A percentile compares a stretch with the other conserved stretches of the same genome.
These are phyloP conservation scores for Megatriorchis doriae DNA, from an alignment of 2,113 vertebrate genomes.

Conservation along the genomic window DNA sequence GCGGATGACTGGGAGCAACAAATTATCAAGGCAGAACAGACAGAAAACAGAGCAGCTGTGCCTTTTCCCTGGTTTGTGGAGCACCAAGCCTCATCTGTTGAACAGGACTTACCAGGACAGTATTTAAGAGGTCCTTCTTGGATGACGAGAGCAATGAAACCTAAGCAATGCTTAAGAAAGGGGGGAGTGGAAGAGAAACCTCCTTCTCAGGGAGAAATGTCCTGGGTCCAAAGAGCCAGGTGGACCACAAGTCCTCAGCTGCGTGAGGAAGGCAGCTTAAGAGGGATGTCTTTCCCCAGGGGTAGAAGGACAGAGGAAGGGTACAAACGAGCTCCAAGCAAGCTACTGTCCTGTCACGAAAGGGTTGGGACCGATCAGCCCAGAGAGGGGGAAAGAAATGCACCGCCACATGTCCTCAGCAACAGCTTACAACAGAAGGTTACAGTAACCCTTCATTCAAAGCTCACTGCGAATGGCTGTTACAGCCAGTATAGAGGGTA, in stretches of 20 bases:
- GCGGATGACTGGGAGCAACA: conserved; percentile 4
- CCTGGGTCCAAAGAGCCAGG: background rate
- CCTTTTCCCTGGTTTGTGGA: background rate
- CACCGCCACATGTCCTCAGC: background rate
- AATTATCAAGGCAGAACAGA: background rate
- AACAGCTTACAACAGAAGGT: background rate
- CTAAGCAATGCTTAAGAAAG: background rate
- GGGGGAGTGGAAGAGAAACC: background rate
- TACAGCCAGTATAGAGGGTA: background rate
- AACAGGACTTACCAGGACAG: background rate
- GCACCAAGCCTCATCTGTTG: background rate
- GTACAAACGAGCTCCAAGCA: background rate
- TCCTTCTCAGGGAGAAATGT: background rate
- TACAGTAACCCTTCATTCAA: background rate
- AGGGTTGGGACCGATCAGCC: no score
- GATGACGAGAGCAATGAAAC: background rate
- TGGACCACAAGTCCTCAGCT: background rate
- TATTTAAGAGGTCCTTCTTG: background rate
- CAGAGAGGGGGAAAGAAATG: no score
- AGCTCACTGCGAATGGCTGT: background rate
- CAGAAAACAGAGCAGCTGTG: background rate
- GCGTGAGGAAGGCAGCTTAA: background rate
- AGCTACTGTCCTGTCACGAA: background rate
- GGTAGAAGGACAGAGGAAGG: background rate
- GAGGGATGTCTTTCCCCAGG: background rate